These are phyloP conservation scores for Stegodyphus mimosarum DNA, from an alignment of 1,140 invertebrate genomes.

Conservation along the genomic window DNA sequence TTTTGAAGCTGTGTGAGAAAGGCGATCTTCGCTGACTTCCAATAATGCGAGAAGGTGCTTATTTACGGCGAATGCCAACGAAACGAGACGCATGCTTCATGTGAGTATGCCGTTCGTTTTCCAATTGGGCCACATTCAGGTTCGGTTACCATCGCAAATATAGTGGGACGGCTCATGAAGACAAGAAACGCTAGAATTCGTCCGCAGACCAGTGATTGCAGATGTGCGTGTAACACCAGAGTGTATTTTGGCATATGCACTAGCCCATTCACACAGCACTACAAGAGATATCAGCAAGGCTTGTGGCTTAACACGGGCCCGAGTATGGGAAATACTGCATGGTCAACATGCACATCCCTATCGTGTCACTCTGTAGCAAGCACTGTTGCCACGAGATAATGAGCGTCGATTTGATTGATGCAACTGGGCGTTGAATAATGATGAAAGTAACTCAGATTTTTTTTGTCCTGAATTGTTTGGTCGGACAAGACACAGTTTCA, in stretches of 20 bases:
- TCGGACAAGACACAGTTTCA: no score
- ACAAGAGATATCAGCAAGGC: conserved; percentile 18
- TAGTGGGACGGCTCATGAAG: neutral
- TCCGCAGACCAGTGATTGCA: neutral
- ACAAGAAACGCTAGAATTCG: conserved; percentile 12
- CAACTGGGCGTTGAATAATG: conserved; percentile 13
- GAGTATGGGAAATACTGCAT: conserved; percentile 29
- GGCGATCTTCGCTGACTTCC: no score
- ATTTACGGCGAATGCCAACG: conserved; percentile 13
- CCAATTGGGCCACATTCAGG: conserved; percentile 6
- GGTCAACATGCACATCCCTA: conserved; percentile 17
- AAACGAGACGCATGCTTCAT: neutral
- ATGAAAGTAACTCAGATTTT: no score
- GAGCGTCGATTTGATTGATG: conserved; percentile 2
- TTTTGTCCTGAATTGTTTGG: no score
- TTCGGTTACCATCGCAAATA: neutral
- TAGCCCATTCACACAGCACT: conserved; percentile 28
- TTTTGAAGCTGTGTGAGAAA: no score
- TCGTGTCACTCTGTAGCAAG: conserved; percentile 25
- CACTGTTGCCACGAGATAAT: conserved; percentile 3
- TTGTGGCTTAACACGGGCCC: conserved; percentile 13
- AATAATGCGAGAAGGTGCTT: conserved; percentile 26
- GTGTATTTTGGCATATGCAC: conserved; percentile 25
- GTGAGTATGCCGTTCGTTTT: conserved; percentile 20
- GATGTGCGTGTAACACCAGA: neutral